Evolutionary conservation across 2,113 vertebrate species (phyloP).

Genomic region (zebrafish (Danio rerio)): DNA sequence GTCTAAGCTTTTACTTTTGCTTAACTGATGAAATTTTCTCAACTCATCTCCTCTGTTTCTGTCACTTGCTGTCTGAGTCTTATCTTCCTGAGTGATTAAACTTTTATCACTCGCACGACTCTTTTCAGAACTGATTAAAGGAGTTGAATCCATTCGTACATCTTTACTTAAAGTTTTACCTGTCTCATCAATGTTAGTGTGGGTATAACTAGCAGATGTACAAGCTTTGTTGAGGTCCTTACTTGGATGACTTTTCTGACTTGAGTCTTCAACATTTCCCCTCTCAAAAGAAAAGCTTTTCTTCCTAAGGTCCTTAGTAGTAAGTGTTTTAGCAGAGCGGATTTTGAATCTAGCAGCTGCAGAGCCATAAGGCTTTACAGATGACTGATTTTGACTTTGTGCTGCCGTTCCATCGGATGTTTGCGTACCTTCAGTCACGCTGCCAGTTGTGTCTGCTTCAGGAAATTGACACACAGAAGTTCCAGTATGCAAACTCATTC

Average conservation of each 20-base stretch:
- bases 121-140: slow-evolving; percentile 48
- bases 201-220: background rate
- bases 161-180: slow-evolving; percentile 39
- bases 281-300: background rate
- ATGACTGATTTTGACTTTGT: background rate
- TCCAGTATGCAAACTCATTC: slow-evolving; percentile 45
- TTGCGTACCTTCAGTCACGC: slow-evolving; percentile 3
- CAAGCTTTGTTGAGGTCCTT: slow-evolving; percentile 9
- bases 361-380: background rate
- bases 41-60: slow-evolving; percentile 57
- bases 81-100: slow-evolving; percentile 27
- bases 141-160: slow-evolving; percentile 25
- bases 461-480: background rate
- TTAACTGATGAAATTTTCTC: slow-evolving; percentile 50
- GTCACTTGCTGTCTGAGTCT: slow-evolving; percentile 30
- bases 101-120: slow-evolving; percentile 34
- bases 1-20: slow-evolving; percentile 72
- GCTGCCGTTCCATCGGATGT: background rate
- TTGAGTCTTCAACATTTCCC: background rate
- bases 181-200: slow-evolving; percentile 29
- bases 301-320: slow-evolving; percentile 54
- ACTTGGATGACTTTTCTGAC: background rate
- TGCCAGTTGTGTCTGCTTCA: background rate
- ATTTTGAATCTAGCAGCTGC: slow-evolving; percentile 61
- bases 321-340: slow-evolving; percentile 68